Conservation (phyloP, 2,113 vertebrate genomes). For the Xerus inauris region DNA sequence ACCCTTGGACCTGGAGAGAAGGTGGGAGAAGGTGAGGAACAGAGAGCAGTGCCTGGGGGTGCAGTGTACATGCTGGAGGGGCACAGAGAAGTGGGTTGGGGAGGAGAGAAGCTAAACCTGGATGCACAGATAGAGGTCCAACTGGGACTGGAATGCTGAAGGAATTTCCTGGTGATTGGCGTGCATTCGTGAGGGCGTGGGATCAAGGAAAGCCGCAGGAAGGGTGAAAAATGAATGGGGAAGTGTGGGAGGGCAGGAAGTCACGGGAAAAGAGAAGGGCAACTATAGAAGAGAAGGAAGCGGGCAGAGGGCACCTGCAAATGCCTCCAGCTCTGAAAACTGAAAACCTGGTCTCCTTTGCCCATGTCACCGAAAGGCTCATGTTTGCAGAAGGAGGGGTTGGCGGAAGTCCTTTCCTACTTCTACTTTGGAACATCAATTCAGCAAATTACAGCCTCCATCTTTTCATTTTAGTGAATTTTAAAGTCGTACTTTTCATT, state of each 20-base stretch:
- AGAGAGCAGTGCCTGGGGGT: neutral
- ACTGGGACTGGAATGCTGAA: neutral
- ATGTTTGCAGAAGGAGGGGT: neutral
- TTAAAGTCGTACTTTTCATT: neutral
- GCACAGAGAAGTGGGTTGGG: no score
- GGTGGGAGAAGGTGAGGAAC: no score
- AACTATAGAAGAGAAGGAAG: neutral
- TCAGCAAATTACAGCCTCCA: neutral
- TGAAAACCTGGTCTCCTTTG: neutral
- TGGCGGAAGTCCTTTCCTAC: neutral
- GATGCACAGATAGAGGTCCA: neutral
- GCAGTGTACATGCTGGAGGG: neutral
- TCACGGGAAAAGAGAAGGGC: neutral
- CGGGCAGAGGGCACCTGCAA: neutral
- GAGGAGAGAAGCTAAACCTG: neutral
- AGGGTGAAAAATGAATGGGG: neutral
- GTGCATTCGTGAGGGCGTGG: neutral
- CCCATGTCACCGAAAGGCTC: neutral
- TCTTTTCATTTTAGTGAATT: neutral
- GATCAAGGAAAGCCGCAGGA: neutral
- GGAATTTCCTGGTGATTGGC: neutral
- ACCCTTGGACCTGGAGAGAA: neutral
- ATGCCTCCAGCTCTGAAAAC: no score
- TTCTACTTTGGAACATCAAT: neutral
- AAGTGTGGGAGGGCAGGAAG: neutral